Base-by-base conservation (phyloP, 1,140 invertebrate genomes). In the Drosophila lini region DNA sequence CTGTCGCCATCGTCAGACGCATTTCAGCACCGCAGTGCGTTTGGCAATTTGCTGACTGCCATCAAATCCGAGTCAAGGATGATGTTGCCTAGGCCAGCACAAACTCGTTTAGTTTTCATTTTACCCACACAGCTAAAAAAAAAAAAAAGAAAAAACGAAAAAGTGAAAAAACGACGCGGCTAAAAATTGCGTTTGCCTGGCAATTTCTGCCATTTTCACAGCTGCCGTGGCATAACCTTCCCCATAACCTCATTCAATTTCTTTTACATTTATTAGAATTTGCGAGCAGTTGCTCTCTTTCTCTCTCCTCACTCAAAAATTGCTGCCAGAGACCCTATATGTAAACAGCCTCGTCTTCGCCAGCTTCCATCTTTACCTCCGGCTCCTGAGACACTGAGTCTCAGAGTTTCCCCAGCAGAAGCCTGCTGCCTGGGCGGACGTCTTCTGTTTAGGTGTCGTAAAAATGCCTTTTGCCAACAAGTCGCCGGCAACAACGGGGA, bases 231-330 rank as follows among this genome's bases (percentile, higher is more conserved):
- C 76, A 83, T 88, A 88, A 77, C 74, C 74, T 77, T 59, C 47
- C 61, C 74, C 74, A 77, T 60, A 77, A 83, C 83, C 83, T 88
- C 84, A 88, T 88, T 89, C 83, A 88, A 88, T 88, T 88, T 88
- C 84, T 88, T 88, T 83, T 78, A 88, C 77, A 88, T 88, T 88
- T 88, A 88, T 88, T 88, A 88, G 83, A 88, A 88, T 88, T 83
- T 88, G 84, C 74, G 80, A 70, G 65, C 67, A 78, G 74, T 67
- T 73, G 15, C 53, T 50, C 53, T 31, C 25, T 16, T 2, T 11
- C 53, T 68, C 60, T 44, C 62, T 31, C 50, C 74, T 76, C 42
- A 41, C 45, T 59, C 75, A 76, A 75, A 75, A 57, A 65, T 65
- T 56, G 41, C 40, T 36, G 22, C 15, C 70, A 64, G 50, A 52